Conservation (phyloP, 1,140 invertebrate genomes). For the Rhizoglyphus robini region DNA sequence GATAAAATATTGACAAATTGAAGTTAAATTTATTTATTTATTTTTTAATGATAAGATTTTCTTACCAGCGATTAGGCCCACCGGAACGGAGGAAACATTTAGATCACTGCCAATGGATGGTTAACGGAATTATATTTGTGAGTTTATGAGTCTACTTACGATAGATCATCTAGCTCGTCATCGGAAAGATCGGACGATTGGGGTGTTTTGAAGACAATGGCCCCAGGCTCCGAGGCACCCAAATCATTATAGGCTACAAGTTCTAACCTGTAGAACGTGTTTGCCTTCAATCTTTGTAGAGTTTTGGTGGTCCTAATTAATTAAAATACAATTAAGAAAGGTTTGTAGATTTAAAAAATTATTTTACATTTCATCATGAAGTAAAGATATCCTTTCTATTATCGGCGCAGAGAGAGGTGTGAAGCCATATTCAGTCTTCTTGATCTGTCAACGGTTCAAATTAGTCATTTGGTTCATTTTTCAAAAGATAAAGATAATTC, state of each 20-base stretch:
- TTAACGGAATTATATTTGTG: not conserved
- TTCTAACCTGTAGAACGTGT: conserved; percentile 65
- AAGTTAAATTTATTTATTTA: no score
- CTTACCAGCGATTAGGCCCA: no score
- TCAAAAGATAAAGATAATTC: no score
- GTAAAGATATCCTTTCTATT: not conserved
- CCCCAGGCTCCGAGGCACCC: conserved; percentile 56
- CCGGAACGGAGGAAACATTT: not conserved
- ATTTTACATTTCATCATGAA: conserved; percentile 7
- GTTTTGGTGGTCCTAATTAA: conserved; percentile 20
- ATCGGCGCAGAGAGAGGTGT: not conserved
- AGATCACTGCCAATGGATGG: not conserved
- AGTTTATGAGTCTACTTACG: not conserved
- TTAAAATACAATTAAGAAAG: conserved; percentile 12
- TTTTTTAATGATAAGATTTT: no score
- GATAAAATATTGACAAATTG: no score
- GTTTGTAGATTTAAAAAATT: conserved; percentile 31
- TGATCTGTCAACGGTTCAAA: not conserved
- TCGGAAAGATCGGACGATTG: conserved; percentile 36
- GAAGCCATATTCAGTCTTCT: conserved; percentile 8
- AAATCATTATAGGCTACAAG: conserved; percentile 68
- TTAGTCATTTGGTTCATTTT: not conserved
- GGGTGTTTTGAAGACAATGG: conserved; percentile 61
- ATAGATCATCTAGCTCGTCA: not conserved
- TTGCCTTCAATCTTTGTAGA: conserved; percentile 42